Evolutionary conservation across 2,888 invertebrate species (phyloP).

Genomic region (Hypsopygia costalis): DNA sequence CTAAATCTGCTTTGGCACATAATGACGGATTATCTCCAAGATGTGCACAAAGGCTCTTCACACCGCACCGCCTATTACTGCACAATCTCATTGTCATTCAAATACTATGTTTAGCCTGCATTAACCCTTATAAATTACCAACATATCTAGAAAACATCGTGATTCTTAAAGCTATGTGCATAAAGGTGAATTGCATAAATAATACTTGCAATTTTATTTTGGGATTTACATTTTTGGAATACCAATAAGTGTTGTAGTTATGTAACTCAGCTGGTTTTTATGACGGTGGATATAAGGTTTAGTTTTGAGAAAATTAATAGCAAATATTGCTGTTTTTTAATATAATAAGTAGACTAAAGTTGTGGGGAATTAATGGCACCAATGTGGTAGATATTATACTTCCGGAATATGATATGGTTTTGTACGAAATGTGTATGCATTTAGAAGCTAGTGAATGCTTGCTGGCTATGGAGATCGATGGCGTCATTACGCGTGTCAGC

Average conservation of each 20-base stretch:
- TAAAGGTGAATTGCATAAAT: too few species aligned
- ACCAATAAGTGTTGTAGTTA: too few species aligned
- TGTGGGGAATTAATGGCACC: conserved; percentile 11
- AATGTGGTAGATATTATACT: conserved; percentile 1
- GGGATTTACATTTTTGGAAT: too few species aligned
- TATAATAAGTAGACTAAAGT: conserved; percentile 32
- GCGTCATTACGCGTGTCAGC: too few species aligned
- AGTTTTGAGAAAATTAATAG: too few species aligned
- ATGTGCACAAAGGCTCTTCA: conserved; percentile 53
- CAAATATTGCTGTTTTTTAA: conserved; percentile 18
- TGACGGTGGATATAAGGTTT: too few species aligned
- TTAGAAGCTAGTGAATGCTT: too few species aligned
- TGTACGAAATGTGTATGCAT: neutral
- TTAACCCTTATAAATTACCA: conserved; percentile 25
- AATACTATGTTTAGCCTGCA: conserved; percentile 71
- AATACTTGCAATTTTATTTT: too few species aligned
- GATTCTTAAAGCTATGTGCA: too few species aligned
- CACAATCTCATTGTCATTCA: conserved; percentile 63
- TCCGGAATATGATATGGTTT: conserved; percentile 6
- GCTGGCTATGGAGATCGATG: too few species aligned
- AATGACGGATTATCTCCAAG: conserved; percentile 63
- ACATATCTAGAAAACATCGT: too few species aligned
- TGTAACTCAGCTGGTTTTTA: too few species aligned
- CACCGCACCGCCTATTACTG: conserved; percentile 73
- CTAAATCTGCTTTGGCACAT: conserved; percentile 26